phyloP scores from a whole-genome alignment of 2,797 vertebrate species.

The Diplodus puntazzo region DNA sequence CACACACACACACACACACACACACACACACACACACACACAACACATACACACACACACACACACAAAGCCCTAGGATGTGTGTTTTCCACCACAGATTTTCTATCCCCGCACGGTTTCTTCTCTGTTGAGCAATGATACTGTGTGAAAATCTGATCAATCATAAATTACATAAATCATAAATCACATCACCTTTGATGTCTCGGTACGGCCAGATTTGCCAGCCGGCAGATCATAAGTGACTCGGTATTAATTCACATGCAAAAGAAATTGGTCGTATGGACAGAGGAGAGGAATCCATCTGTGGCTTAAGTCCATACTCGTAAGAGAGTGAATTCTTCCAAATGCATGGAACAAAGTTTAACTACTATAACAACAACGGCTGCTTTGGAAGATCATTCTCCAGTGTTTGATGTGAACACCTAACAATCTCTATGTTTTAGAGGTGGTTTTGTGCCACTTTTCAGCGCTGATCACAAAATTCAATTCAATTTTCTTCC shows the following conservation, averaged over 20 bases:
- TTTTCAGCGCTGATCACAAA: neutral
- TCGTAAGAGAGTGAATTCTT: neutral
- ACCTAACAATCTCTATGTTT: neutral
- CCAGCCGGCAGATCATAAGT: conserved; percentile 1
- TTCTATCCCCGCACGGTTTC: neutral
- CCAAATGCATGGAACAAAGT: neutral
- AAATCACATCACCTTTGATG: conserved; percentile 3
- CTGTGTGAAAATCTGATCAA: conserved; percentile 14
- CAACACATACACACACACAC: conserved; percentile 26
- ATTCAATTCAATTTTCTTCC: neutral
- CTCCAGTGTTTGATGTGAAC: neutral
- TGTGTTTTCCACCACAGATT: conserved; percentile 16
- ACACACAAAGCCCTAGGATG: conserved; percentile 19
- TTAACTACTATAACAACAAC: neutral
- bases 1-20: conserved; percentile 35
- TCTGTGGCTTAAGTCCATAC: conserved; percentile 5
- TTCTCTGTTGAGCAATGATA: conserved; percentile 27
- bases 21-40: conserved; percentile 38
- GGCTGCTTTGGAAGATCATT: neutral
- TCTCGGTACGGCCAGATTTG: neutral
- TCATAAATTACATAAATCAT: conserved; percentile 12
- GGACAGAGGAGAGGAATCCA: neutral
- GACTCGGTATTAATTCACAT: neutral
- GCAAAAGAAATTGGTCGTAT: neutral
- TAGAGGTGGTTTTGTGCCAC: neutral